These are phyloP conservation scores for Atta cephalotes DNA, from an alignment of 1,140 invertebrate genomes.

Conservation along the genomic window DNA sequence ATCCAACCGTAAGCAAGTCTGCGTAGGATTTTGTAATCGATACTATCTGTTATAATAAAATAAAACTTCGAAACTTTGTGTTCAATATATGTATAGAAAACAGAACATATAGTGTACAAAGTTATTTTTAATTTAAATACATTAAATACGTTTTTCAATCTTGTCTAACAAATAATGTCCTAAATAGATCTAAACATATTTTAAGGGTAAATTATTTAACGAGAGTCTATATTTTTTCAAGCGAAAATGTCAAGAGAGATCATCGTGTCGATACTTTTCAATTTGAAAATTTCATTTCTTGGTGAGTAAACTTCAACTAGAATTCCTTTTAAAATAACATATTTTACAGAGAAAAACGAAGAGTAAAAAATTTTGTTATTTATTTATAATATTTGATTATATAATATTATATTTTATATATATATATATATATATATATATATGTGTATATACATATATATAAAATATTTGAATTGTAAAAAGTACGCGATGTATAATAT, in stretches of 20 bases:
- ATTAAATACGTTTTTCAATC: background rate
- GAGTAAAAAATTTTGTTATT: constrained; percentile 24
- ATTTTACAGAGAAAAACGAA: background rate
- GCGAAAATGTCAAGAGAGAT: constrained; percentile 32
- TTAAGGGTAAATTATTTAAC: constrained; percentile 32
- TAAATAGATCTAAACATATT: constrained; percentile 3
- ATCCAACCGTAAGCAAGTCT: constrained; percentile 22
- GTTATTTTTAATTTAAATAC: constrained; percentile 10
- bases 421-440: too few relatives aligned
- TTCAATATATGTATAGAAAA: background rate
- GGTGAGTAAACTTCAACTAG: constrained; percentile 4
- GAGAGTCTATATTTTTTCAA: constrained; percentile 24
- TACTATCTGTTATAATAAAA: constrained; percentile 6
- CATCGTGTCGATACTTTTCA: constrained; percentile 13
- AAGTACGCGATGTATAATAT: background rate
- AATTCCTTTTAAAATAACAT: constrained; percentile 15
- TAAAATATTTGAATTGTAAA: background rate
- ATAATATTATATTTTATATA: too few relatives aligned
- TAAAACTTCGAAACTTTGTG: constrained; percentile 22
- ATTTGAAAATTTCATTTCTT: constrained; percentile 45
- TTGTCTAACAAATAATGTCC: background rate
- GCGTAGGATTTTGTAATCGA: constrained; percentile 1
- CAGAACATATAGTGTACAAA: background rate
- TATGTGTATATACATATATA: too few relatives aligned
- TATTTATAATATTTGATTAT: background rate